These are phyloP conservation scores for Chironomus riparius DNA, from an alignment of 2,888 invertebrate genomes.

Conservation along the genomic window DNA sequence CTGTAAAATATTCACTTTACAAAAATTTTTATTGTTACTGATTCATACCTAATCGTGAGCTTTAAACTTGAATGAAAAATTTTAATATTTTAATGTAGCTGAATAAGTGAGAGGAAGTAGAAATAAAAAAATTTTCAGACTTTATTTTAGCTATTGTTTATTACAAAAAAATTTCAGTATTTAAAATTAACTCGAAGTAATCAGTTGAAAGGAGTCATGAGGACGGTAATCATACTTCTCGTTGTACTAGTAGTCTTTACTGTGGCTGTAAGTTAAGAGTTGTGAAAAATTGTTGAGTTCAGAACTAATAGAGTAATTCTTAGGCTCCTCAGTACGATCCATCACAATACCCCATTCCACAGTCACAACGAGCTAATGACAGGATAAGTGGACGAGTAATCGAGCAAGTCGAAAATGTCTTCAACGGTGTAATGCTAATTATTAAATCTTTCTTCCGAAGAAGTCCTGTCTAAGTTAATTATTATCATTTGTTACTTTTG, in stretches of 20 bases:
- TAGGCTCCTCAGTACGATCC: not conserved
- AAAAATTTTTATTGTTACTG: not conserved
- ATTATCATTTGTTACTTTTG: not conserved
- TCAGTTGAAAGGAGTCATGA: not conserved
- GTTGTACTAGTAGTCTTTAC: not conserved
- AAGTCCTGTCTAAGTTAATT: not conserved
- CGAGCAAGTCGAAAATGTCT: not conserved
- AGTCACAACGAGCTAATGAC: not conserved
- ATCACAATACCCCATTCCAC: not conserved
- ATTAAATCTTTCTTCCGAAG: not conserved
- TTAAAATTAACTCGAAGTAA: no score
- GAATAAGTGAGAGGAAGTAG: no score
- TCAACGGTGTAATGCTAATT: not conserved
- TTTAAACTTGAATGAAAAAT: not conserved
- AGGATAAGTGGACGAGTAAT: slow-evolving; percentile 15
- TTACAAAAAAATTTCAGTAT: no score
- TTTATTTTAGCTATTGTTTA: no score
- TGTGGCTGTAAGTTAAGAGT: not conserved
- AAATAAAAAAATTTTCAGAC: no score
- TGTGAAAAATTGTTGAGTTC: not conserved
- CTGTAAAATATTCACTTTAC: no score
- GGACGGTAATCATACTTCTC: not conserved
- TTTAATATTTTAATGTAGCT: no score
- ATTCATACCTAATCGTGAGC: not conserved
- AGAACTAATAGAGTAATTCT: not conserved